Conservation (phyloP, 2,797 vertebrate species). For the Enteromius trimaculatus region DNA sequence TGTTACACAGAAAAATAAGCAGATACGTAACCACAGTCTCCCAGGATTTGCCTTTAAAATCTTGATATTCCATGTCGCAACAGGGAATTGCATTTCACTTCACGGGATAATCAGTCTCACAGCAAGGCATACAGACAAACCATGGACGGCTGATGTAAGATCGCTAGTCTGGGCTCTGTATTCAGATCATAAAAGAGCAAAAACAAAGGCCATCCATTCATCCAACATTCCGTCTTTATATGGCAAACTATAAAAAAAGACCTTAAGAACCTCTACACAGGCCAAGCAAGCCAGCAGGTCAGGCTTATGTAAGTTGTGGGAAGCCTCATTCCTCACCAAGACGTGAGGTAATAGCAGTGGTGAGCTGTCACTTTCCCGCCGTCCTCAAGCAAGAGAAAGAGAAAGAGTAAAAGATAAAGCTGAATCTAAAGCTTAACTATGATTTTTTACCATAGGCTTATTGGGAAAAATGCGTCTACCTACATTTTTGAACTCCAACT, state of each 20-base stretch:
- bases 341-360: slow-evolving; percentile 32
- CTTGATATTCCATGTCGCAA: slow-evolving; percentile 10
- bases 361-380: slow-evolving; percentile 19
- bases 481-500: not conserved
- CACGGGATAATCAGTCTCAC: slow-evolving; percentile 18
- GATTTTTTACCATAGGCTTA: not conserved
- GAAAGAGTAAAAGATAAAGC: not conserved
- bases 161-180: slow-evolving; percentile 1
- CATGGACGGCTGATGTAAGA: slow-evolving; percentile 1
- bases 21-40: slow-evolving; percentile 9
- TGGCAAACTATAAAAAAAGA: slow-evolving; percentile 34
- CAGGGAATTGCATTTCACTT: slow-evolving; percentile 4
- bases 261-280: slow-evolving; percentile 25
- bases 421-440: not conserved
- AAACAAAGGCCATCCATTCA: slow-evolving; percentile 28
- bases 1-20: not conserved
- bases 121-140: slow-evolving; percentile 24
- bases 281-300: slow-evolving; percentile 26
- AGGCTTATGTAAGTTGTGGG: slow-evolving; percentile 25
- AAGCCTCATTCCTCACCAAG: slow-evolving; percentile 16
- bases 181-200: slow-evolving; percentile 32
- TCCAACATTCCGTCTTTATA: slow-evolving; percentile 34
- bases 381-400: not conserved
- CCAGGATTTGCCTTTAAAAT: slow-evolving; percentile 1
- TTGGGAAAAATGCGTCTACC: not conserved